phyloP scores from a whole-genome alignment of 2,113 vertebrate genomes.

The Pomatorhinus ruficollis region DNA sequence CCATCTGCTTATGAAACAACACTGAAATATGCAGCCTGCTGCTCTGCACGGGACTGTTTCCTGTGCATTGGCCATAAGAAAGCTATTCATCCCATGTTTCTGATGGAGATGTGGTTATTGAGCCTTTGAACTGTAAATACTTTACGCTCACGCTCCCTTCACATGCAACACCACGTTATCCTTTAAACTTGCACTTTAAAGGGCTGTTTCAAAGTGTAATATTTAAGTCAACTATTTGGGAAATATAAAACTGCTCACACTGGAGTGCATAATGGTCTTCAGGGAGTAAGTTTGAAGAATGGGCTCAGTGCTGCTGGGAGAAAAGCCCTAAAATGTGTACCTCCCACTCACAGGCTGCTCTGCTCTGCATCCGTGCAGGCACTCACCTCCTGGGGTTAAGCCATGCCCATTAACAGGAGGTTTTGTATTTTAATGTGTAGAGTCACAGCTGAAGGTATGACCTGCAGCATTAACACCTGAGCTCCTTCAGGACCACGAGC shows the following conservation, averaged over 20 bases:
- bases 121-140: constrained; percentile 28
- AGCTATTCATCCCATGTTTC: background rate
- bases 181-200: background rate
- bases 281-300: background rate
- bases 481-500: background rate
- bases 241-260: background rate
- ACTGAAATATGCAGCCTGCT: background rate
- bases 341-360: background rate
- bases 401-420: background rate
- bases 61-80: background rate
- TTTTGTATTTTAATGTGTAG: background rate
- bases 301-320: background rate
- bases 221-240: background rate
- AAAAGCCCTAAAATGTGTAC: background rate
- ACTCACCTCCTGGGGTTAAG: background rate
- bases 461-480: background rate
- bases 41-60: background rate
- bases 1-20: background rate
- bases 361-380: background rate
- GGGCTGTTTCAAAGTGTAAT: background rate
- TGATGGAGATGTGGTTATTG: constrained; percentile 4
- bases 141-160: background rate
- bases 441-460: background rate
- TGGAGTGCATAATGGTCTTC: background rate
- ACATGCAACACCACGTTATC: background rate